phyloP scores from a whole-genome alignment of 2,888 invertebrate species.

The Holacanthella duospinosa region DNA sequence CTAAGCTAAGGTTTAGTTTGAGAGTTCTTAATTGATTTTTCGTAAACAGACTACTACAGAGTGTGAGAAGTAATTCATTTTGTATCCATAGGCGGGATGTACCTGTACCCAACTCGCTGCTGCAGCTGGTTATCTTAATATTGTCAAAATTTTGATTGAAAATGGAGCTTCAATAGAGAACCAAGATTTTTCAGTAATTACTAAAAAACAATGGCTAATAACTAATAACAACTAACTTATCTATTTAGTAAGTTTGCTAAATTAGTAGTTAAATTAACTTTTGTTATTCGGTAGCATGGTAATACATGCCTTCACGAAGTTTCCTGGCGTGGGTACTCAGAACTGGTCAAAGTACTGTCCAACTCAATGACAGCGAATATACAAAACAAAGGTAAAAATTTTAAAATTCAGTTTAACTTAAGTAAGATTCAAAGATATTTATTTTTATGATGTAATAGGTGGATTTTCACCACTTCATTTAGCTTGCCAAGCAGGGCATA shows the following conservation, averaged over 20 bases:
- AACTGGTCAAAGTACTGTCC: conserved; percentile 49
- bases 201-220: neutral
- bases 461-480: conserved; percentile 91
- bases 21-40: no score
- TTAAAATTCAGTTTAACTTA: neutral
- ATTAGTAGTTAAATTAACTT: neutral
- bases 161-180: conserved; percentile 58
- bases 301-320: conserved; percentile 91
- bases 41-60: neutral
- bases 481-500: conserved; percentile 92
- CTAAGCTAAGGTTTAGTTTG: no score
- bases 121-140: conserved; percentile 68
- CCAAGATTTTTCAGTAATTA: conserved; percentile 62
- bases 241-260: neutral
- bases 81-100: conserved; percentile 51
- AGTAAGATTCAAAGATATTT: no score
- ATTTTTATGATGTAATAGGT: conserved; percentile 40
- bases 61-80: neutral
- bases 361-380: neutral
- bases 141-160: conserved; percentile 58
- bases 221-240: neutral
- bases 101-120: conserved; percentile 68
- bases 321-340: conserved; percentile 86
- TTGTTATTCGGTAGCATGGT: conserved; percentile 57
- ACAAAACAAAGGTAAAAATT: conserved; percentile 60